Evolutionary conservation across 35 echinoderm and acorn worm species (phyloP).

Genomic region (Strongylocentrotus purpuratus): DNA sequence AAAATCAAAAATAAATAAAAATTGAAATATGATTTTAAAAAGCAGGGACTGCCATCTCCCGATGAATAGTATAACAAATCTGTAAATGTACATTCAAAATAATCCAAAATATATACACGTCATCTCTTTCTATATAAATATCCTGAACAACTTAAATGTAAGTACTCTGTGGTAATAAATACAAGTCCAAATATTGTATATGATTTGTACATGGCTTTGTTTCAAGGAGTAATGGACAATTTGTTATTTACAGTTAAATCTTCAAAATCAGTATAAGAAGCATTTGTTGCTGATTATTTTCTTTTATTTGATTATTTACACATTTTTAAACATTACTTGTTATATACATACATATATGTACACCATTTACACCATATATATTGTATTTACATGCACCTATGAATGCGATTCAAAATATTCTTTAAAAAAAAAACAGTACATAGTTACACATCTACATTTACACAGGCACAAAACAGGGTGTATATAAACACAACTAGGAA

Average conservation of each 20-base stretch:
- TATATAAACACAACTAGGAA: too few relatives aligned
- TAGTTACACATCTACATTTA: too few relatives aligned
- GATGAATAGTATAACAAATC: neutral
- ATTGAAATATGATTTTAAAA: too few relatives aligned
- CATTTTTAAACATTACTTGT: neutral
- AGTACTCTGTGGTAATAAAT: neutral
- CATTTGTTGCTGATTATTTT: neutral
- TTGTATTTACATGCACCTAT: neutral
- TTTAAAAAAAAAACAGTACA: too few relatives aligned
- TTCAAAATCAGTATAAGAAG: neutral
- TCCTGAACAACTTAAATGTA: neutral
- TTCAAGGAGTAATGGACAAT: neutral
- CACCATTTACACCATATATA: neutral
- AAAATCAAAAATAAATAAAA: too few relatives aligned
- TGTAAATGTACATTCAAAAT: neutral
- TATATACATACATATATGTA: neutral
- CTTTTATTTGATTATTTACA: neutral
- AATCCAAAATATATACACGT: neutral
- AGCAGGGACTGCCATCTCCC: neutral
- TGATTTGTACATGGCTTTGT: neutral
- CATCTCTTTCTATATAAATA: slow-evolving; percentile 4
- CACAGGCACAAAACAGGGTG: too few relatives aligned
- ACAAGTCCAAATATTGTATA: neutral
- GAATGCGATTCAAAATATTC: too few relatives aligned
- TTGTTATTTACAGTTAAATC: neutral